Evolutionary conservation across 2,888 invertebrate genomes (phyloP), one percentile per base, ranked within the genome.

Genomic region (Coleophora flavipennella): DNA sequence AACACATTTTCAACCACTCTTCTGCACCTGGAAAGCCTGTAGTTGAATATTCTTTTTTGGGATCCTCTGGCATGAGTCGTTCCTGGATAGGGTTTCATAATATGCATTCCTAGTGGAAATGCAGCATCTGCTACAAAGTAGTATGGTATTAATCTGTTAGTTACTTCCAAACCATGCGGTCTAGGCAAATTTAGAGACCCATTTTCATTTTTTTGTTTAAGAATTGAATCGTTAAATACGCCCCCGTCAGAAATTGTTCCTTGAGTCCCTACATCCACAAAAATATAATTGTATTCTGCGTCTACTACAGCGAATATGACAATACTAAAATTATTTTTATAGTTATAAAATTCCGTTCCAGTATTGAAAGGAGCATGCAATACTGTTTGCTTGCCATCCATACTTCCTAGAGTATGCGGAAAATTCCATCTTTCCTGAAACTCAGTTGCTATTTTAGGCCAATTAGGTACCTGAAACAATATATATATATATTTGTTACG

Each of bases 201-300:
- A 10, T 29, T 10, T 29, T 29, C 29, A 29, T 9, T n/a, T 29
- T 9, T 29, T 29, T 29, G n/a, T 2, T 29, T n/a, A n/a, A 37
- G 11, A 2, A n/a, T 9, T 29, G 29, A n/a, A 11, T 53, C 51
- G 28, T 50, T 50, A 41, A 53, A 57, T 42, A 57, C 34, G 51
- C 55, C 55, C 48, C 54, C 46, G 46, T 57, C 53, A 13, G 54
- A 53, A 13, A 50, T 53, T 37, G 39, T 31, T 11, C 55, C 52
- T 35, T 55, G 53, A 42, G 53, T 50, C 31, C 53, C 53, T 50
- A 33, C 47, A 41, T 54, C 51, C 40, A 45, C 51, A 31, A 52
- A 54, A 13, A 53, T 42, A 48, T 52, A 50, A 36, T 51, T 52
- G 33, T 52, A 55, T 42, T 53, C 29, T 20, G 35, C 50, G 45